Conservation (phyloP, 2,888 invertebrate genomes). For the Alsophila aescularia region DNA sequence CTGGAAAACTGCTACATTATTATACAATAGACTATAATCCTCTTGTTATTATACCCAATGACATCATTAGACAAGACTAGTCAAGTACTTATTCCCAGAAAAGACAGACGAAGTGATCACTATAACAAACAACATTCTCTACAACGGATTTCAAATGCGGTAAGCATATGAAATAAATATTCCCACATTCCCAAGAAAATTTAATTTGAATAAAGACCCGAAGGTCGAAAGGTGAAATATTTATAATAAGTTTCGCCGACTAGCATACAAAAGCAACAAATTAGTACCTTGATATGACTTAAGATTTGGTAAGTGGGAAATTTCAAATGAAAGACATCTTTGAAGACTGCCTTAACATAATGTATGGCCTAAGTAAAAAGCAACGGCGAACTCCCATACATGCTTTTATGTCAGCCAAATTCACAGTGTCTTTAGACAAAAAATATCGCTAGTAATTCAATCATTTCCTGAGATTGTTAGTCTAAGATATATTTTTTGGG, state of each 20-base stretch:
- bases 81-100: background rate
- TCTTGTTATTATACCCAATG: no score
- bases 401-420: no score
- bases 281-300: slow-evolving; percentile 15
- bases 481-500: no score
- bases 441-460: no score
- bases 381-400: no score
- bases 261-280: slow-evolving; percentile 21
- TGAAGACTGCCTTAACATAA: slow-evolving; percentile 13
- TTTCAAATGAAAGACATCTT: slow-evolving; percentile 18
- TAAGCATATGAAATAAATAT: slow-evolving; percentile 4
- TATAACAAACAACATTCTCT: slow-evolving; percentile 5
- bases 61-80: background rate
- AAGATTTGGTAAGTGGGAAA: slow-evolving; percentile 24
- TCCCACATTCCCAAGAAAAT: slow-evolving; percentile 7
- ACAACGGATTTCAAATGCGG: slow-evolving; percentile 4
- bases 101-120: slow-evolving; percentile 12
- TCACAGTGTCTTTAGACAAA: no score
- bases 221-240: slow-evolving; percentile 18
- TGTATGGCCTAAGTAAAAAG: slow-evolving; percentile 20
- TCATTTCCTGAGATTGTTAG: no score
- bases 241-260: slow-evolving; percentile 14
- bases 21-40: no score
- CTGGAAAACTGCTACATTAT: no score
- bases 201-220: slow-evolving; percentile 13